Evolutionary conservation across 1,140 invertebrate species (phyloP), one percentile per base, ranked within the genome.

Genomic region (Euwallacea similis): DNA sequence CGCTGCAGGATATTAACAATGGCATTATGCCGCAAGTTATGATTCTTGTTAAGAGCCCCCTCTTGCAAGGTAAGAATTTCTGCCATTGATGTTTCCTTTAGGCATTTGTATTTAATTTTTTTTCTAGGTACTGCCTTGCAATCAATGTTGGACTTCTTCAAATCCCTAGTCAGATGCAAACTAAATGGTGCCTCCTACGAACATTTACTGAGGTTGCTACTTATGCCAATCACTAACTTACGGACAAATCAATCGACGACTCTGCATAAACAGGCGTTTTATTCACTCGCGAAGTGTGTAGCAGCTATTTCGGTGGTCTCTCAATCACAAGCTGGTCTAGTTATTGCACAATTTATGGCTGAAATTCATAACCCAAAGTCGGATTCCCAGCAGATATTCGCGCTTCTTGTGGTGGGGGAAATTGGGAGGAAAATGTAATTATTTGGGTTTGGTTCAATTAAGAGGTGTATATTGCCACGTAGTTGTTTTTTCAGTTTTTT

Each of bases 211-310:
- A 84, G 86, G 11, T 86, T 92, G 83, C 82, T 95, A 9, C 86
- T 89, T 15, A 71, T 78, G 16, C 80, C 79, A 10, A 75, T 77
- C 50, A 69, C 64, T n/a, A 73, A 70, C 7, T 62, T 76, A 21
- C 21, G 66, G 7, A 62, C 54, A 7, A 72, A 69, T 50, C 75
- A 75, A 65, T 55, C 72, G n/a, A 44, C 69, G n/a, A 73, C 62
- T 21, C 86, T 88, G 61, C 87, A 89, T 66, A 88, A 89, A 66
- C 88, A 94, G 86, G 95, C 93, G 33, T 95, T 92, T 82, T 92
- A 95, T 82, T 96, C 93, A 7, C 87, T 98, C 71, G 96, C 96
- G 0, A 97, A 98, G 82, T 98, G 95, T 83, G 94, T 98, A 50
- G 95, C 96, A 8, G 94, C 95, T 0, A 86, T 98, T 42, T 95